Base-by-base conservation (phyloP, 2,113 vertebrate species). In the Lutjanus erythropterus region DNA sequence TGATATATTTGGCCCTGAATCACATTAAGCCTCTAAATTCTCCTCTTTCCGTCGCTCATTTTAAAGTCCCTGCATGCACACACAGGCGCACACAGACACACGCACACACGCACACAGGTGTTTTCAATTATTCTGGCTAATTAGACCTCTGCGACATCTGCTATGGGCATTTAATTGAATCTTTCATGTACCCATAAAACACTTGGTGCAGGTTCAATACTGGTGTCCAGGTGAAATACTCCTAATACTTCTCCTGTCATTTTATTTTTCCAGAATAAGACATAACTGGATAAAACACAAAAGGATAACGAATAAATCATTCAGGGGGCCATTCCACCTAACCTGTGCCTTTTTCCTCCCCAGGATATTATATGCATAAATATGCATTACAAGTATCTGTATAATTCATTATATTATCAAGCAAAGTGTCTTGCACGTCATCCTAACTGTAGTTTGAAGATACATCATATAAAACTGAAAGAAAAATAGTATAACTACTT, bases 41-140 rank as follows among this genome's bases (percentile, higher is more conserved):
- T 18, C 11, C 23, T 29, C 18, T 25, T 55, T 31, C 21, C 11
- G 1, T n/a, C 3, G 0, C 65, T 58, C 3, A 1, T 50, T 39
- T 41, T 44, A 35, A 67, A 21, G 5, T 18, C 12, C 47, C 23
- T 8, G 44, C 46, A n/a, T 19, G n/a, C 18, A 23, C 21, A 21
- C 19, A 47, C 46, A 18, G 6, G 9, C 9, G 9, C 41, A 42
- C 41, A 44, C 41, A 44, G 14, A 16, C 41, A 19, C 42, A 46
- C n/a, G 44, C 18, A 23, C 21, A 23, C 47, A 50, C 47, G 9
- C 18, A 68, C 41, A 29, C 56, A 31, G 15, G 25, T 69, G 64
- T 70, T 70, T 39, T 72, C 37, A 35, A 27, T 80, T 27, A 71
- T 46, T 53, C 35, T 15, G 53, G 55, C 8, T 71, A 42, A 58